Conservation (phyloP, 2,797 vertebrate species). For the Stomatorhinus walkeri region DNA sequence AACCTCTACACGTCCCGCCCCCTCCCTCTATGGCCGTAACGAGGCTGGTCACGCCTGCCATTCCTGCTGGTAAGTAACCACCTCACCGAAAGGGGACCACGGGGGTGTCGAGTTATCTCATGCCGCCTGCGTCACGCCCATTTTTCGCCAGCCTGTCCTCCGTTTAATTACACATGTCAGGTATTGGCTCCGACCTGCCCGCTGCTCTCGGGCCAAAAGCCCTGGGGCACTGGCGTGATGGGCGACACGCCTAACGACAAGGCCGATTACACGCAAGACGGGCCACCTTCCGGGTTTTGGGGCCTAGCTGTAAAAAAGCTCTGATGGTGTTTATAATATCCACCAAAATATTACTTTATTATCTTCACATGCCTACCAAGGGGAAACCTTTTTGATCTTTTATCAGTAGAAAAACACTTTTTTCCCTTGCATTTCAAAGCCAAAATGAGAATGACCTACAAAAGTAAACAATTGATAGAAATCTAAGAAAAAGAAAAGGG, state of each 20-base stretch:
- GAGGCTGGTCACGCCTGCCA: constrained; percentile 48
- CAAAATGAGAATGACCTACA: background rate
- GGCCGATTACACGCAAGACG: background rate
- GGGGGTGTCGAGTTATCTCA: constrained; percentile 51
- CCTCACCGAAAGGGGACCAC: constrained; percentile 45
- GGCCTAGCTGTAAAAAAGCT: background rate
- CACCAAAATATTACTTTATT: background rate
- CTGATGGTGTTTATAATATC: background rate
- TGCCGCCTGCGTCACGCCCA: constrained; percentile 43
- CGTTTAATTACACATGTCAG: constrained; percentile 36
- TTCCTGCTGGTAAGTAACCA: constrained; percentile 23
- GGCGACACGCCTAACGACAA: background rate
- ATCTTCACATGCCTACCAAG: background rate
- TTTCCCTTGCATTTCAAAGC: background rate
- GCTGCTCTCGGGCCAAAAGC: background rate
- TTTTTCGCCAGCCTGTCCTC: constrained; percentile 56
- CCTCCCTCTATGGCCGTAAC: constrained; percentile 33
- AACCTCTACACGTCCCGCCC: background rate
- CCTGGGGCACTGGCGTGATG: background rate
- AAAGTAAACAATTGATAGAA: background rate
- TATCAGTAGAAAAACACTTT: background rate
- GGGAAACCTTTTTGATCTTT: background rate
- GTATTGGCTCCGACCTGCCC: background rate
- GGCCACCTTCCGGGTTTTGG: background rate
- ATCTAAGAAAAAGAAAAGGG: background rate